Conservation (phyloP, 2,888 invertebrate species). For the Drosophila flavopinicola region DNA sequence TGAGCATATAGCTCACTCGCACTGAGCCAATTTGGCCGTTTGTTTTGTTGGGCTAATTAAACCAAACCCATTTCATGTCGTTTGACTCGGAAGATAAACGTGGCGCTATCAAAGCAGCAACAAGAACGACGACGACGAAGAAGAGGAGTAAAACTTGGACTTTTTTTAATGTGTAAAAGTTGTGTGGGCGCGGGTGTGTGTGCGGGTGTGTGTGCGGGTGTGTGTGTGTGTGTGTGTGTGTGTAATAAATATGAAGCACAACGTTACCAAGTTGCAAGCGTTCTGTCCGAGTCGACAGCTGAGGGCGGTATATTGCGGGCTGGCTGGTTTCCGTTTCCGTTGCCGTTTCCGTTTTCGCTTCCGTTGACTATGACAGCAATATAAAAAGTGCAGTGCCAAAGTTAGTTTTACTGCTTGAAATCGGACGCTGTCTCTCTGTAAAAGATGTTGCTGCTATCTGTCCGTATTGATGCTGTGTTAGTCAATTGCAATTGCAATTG, state of each 20-base stretch:
- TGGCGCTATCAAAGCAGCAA: slow-evolving; percentile 44
- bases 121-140: background rate
- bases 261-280: slow-evolving; percentile 57
- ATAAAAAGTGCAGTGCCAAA: slow-evolving; percentile 54
- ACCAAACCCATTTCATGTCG: slow-evolving; percentile 76
- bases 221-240: slow-evolving; percentile 30
- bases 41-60: slow-evolving; percentile 76
- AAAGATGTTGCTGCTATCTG: slow-evolving; percentile 26
- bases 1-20: slow-evolving; percentile 11
- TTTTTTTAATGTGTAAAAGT: slow-evolving; percentile 70
- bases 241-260: slow-evolving; percentile 69
- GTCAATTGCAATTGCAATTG: slow-evolving; percentile 60
- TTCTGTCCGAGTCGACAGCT: slow-evolving; percentile 24
- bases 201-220: slow-evolving; percentile 6
- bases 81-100: slow-evolving; percentile 49
- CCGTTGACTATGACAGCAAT: slow-evolving; percentile 62
- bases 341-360: slow-evolving; percentile 46
- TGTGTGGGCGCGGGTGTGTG: slow-evolving; percentile 19
- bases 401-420: slow-evolving; percentile 59
- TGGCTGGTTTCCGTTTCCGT: slow-evolving; percentile 54
- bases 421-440: slow-evolving; percentile 36
- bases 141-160: slow-evolving; percentile 44
- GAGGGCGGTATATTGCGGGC: slow-evolving; percentile 43
- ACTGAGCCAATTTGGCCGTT: slow-evolving; percentile 53
- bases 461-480: slow-evolving; percentile 20